These are phyloP conservation scores for Sesamia nonagrioides DNA, from an alignment of 1,140 invertebrate genomes.

Conservation along the genomic window DNA sequence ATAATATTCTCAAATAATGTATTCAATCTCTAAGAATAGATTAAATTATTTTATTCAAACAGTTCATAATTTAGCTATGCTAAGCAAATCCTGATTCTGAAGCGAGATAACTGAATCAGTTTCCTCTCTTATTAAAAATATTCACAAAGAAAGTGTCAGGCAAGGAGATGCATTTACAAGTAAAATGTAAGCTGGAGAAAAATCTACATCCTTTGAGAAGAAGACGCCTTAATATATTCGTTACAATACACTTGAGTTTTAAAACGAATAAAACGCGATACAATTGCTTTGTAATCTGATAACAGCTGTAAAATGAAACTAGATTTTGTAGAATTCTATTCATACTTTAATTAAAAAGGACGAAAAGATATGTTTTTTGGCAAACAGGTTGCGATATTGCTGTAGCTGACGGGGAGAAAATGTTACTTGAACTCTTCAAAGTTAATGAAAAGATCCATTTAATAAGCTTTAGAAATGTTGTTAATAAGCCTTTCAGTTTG, in stretches of 20 bases:
- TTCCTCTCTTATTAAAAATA: slow-evolving; percentile 29
- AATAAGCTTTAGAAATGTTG: slow-evolving; percentile 3
- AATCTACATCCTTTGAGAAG: slow-evolving; percentile 4
- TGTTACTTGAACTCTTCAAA: not conserved
- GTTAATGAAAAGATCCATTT: slow-evolving; percentile 6
- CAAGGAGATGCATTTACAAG: slow-evolving; percentile 33
- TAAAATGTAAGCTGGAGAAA: slow-evolving; percentile 24
- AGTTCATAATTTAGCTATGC: not conserved
- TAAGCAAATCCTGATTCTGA: not conserved
- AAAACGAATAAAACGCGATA: slow-evolving; percentile 13
- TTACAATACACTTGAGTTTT: not conserved
- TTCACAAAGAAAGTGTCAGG: slow-evolving; percentile 29
- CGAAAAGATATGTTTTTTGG: not conserved
- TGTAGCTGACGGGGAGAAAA: not conserved
- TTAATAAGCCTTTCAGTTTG: not conserved
- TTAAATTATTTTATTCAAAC: not conserved
- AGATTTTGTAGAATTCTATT: not conserved
- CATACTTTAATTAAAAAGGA: slow-evolving; percentile 6
- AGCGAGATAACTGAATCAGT: not conserved
- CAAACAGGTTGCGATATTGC: not conserved
- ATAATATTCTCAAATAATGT: not conserved
- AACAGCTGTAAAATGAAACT: not conserved
- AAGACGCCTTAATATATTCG: not conserved
- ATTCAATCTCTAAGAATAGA: not conserved
- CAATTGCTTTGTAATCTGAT: slow-evolving; percentile 7